These are phyloP conservation scores for Phrynocephalus guinanensis DNA, from an alignment of 2,797 vertebrate species.

Conservation along the genomic window DNA sequence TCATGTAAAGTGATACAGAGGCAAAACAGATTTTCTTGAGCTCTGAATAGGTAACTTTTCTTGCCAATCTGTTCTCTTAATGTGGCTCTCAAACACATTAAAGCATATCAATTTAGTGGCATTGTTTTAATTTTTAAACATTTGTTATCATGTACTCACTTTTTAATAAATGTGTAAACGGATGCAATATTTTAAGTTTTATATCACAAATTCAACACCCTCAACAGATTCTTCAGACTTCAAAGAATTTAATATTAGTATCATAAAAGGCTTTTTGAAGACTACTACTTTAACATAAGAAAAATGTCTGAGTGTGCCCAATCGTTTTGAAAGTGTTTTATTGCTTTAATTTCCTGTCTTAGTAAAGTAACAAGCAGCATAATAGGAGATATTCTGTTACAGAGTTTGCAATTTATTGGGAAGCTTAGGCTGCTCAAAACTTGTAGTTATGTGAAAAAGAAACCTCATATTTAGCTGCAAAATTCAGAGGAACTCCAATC, in stretches of 20 bases:
- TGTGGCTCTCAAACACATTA: slow-evolving; percentile 76
- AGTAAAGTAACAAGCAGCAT: slow-evolving; percentile 81
- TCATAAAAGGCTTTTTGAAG: slow-evolving; percentile 83
- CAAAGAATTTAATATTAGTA: slow-evolving; percentile 82
- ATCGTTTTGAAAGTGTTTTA: slow-evolving; percentile 83
- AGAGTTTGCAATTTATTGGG: slow-evolving; percentile 79
- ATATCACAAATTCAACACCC: slow-evolving; percentile 78
- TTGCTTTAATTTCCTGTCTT: slow-evolving; percentile 87
- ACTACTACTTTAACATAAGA: slow-evolving; percentile 80
- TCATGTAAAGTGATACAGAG: slow-evolving; percentile 79
- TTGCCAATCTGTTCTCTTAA: slow-evolving; percentile 76
- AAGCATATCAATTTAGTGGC: slow-evolving; percentile 76
- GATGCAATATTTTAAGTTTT: slow-evolving; percentile 76
- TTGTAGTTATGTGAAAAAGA: slow-evolving; percentile 76
- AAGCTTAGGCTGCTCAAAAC: slow-evolving; percentile 72
- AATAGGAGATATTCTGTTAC: slow-evolving; percentile 81
- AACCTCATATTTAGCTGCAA: slow-evolving; percentile 75
- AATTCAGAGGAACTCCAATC: slow-evolving; percentile 68
- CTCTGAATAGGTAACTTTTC: slow-evolving; percentile 78
- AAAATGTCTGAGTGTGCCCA: slow-evolving; percentile 80
- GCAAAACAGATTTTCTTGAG: slow-evolving; percentile 79
- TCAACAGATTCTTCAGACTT: slow-evolving; percentile 80
- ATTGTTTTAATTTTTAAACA: slow-evolving; percentile 72
- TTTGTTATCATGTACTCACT: slow-evolving; percentile 67
- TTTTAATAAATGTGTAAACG: slow-evolving; percentile 81